phyloP scores from a whole-genome alignment of 2,888 invertebrate genomes.

The Tolmerus cingulatus region DNA sequence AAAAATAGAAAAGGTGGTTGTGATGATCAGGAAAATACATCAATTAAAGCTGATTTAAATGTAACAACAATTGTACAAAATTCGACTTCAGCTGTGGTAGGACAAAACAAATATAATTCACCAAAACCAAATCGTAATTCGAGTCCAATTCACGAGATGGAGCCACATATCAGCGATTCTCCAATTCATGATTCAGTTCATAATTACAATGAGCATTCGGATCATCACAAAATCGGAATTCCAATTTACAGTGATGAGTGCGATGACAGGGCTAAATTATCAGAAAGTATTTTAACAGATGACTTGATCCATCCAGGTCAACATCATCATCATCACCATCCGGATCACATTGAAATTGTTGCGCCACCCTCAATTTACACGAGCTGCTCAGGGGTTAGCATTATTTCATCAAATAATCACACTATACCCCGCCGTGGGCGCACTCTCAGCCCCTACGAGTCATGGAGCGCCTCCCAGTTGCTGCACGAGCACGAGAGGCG shows the following conservation, averaged over 20 bases:
- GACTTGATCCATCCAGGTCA: not conserved
- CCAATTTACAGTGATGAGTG: conserved; percentile 61
- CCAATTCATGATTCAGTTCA: not conserved
- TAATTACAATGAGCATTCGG: conserved; percentile 52
- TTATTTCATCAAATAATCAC: conserved; percentile 56
- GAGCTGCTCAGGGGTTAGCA: conserved; percentile 45
- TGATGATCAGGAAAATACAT: conserved; percentile 54
- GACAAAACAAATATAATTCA: conserved; percentile 19
- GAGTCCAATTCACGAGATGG: conserved; percentile 8
- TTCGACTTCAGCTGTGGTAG: conserved; percentile 11
- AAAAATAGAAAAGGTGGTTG: conserved; percentile 59
- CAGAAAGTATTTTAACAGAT: not conserved
- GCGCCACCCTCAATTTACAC: conserved; percentile 6
- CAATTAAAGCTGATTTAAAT: conserved; percentile 56
- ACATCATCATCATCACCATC: not conserved
- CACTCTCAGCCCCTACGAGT: conserved; percentile 67
- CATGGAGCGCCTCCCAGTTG: conserved; percentile 70
- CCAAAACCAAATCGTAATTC: not conserved
- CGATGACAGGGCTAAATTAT: conserved; percentile 58
- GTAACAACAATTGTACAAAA: not conserved
- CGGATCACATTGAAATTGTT: not conserved
- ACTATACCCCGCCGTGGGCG: conserved; percentile 62
- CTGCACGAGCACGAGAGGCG: conserved; percentile 68
- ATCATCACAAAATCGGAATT: conserved; percentile 63
- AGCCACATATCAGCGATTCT: not conserved